Evolutionary conservation across 2,888 invertebrate genomes (phyloP), one percentile per base, ranked within the genome.

Genomic region (Microctonus brassicae): DNA sequence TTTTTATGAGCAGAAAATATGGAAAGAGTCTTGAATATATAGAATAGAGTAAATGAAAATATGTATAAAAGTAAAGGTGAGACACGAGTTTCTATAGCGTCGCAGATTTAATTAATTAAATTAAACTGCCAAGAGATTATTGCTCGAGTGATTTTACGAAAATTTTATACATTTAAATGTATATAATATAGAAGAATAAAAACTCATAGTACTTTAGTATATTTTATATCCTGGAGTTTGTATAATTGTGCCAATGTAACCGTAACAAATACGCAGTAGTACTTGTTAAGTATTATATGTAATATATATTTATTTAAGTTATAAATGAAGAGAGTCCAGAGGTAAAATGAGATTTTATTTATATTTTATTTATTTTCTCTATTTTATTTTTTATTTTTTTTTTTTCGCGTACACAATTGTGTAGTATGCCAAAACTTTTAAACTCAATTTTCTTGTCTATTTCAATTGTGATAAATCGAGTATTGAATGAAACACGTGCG

Each of bases 21-120:
- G 6, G 17, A 47, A 17, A 47, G 17, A 47, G 17, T 47, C 17
- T 47, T 47, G 47, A 47, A n/a, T n/a, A 17, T 20, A 47, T 47
- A 47, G 47, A 47, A 17, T 4, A 5, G 33, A 58, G 39, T 20
- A 61, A 61, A 34, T 17, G 29, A 61, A 69, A 67, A 62, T n/a
- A n/a, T 3, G 10, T 11, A n/a, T 13, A 60, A 55, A 69, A 53
- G 42, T 57, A 70, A 61, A 33, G 64, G 33, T 22, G 22, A 52
- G 64, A 42, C 55, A n/a, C n/a, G 55, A 42, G 60, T 69, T 72
- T 29, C 72, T 69, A 69, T 65, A 53, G 24, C 72, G 55, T 60
- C 58, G 53, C 57, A 74, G 70, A 72, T 77, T 79, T 81, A 83
- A 82, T 83, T 82, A 82, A 80, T 82, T 74, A 79, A 79, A 80